These are phyloP conservation scores for Takifugu flavidus DNA, from an alignment of 2,113 vertebrate species.

Conservation along the genomic window DNA sequence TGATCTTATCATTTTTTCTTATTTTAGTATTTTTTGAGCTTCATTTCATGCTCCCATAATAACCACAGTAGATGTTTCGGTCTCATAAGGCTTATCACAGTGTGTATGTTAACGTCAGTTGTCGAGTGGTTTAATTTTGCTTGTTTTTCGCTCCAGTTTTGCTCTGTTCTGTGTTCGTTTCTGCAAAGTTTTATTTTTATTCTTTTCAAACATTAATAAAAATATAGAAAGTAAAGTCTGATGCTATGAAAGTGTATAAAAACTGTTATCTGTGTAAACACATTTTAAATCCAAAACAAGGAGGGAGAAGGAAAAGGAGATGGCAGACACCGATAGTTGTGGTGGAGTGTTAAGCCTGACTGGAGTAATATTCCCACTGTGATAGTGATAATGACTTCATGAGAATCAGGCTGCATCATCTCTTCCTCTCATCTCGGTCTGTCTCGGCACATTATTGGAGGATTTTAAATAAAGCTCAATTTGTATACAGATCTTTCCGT, in stretches of 20 bases:
- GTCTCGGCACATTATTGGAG: constrained; percentile 22
- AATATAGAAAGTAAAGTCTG: neutral
- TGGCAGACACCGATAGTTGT: constrained; percentile 38
- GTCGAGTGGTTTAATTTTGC: neutral
- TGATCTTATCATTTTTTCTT: no score
- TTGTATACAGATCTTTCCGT: constrained; percentile 20
- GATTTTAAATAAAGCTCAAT: constrained; percentile 47
- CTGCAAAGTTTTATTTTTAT: neutral
- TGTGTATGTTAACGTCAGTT: no score
- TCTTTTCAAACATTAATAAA: constrained; percentile 1
- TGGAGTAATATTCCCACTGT: constrained; percentile 46
- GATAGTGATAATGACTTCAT: constrained; percentile 44
- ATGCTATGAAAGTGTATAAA: neutral
- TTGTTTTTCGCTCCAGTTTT: neutral
- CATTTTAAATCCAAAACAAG: constrained; percentile 17
- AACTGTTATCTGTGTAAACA: neutral
- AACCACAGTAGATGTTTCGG: no score
- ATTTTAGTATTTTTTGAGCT: no score
- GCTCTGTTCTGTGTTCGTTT: neutral
- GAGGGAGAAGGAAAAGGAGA: constrained; percentile 2
- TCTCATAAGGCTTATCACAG: no score
- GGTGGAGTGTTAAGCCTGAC: constrained; percentile 49
- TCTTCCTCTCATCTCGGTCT: constrained; percentile 51
- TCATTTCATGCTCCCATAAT: no score
- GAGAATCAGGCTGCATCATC: constrained; percentile 52